Percentiles rank a stretch among this genome's conserved stretches.
phyloP scores from a whole-genome alignment of 2,888 invertebrate genomes.

The Cerastis rubricosa region DNA sequence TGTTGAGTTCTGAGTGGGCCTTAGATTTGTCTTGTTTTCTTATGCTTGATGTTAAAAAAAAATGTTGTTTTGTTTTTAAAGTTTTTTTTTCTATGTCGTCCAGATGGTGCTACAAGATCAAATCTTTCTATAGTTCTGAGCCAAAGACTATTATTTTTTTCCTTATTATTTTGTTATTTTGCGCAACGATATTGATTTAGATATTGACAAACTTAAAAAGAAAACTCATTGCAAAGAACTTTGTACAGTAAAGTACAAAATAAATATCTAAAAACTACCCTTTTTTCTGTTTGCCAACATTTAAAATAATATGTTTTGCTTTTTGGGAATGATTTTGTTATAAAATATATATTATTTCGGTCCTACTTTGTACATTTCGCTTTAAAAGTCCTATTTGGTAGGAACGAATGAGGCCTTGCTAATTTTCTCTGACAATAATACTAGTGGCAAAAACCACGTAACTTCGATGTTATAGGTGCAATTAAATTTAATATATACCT shows the following conservation, averaged over 20 bases:
- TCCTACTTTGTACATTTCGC: constrained; percentile 70
- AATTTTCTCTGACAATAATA: constrained; percentile 81
- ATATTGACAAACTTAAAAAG: constrained; percentile 31
- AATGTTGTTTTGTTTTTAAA: constrained; percentile 63
- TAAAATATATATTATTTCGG: constrained; percentile 51
- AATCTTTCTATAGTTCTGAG: constrained; percentile 84
- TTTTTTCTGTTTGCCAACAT: constrained; percentile 25
- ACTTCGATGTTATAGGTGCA: constrained; percentile 87
- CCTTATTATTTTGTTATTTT: constrained; percentile 58
- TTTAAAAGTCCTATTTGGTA: constrained; percentile 67
- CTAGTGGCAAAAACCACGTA: constrained; percentile 75
- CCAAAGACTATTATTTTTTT: constrained; percentile 85
- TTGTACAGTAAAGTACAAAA: constrained; percentile 22
- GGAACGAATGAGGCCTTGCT: constrained; percentile 77
- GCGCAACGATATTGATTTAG: constrained; percentile 38
- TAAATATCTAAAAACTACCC: neutral
- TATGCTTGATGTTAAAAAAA: constrained; percentile 58
- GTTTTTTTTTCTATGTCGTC: constrained; percentile 75
- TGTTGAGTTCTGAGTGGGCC: constrained; percentile 17
- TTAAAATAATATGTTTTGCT: constrained; percentile 16
- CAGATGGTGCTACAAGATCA: constrained; percentile 88
- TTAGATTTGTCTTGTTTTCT: constrained; percentile 48
- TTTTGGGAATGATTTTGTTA: constrained; percentile 49
- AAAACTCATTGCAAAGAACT: constrained; percentile 17
- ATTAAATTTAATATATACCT: constrained; percentile 90